phyloP scores from a whole-genome alignment of 2,888 invertebrate species.

The Acheta domesticus region DNA sequence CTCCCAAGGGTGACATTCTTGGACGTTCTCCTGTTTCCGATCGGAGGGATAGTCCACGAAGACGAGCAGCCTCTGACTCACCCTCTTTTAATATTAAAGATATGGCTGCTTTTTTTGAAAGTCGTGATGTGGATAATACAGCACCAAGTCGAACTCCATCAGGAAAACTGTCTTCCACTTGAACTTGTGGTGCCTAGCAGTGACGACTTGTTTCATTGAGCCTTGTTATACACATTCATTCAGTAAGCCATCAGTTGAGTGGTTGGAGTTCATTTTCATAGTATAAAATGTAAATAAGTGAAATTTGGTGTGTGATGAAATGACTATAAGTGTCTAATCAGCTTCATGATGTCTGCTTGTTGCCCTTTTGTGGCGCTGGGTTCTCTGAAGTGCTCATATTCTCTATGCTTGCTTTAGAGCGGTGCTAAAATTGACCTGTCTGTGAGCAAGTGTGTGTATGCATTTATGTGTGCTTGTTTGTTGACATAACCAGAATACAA shows the following conservation, averaged over 20 bases:
- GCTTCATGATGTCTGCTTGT: too few species aligned
- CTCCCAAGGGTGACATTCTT: slow-evolving; percentile 36
- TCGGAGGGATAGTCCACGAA: slow-evolving; percentile 37
- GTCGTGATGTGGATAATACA: slow-evolving; percentile 27
- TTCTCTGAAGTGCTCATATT: slow-evolving; percentile 3
- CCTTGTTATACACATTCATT: too few species aligned
- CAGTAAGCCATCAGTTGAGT: too few species aligned
- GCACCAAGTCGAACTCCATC: slow-evolving; percentile 23
- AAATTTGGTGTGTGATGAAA: not conserved
- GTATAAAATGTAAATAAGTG: not conserved
- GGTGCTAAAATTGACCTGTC: slow-evolving; percentile 6
- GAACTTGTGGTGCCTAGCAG: not conserved
- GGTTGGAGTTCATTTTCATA: too few species aligned
- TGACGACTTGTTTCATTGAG: not conserved
- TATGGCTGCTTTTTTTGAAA: slow-evolving; percentile 76
- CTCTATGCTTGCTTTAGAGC: not conserved
- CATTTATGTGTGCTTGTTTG: slow-evolving; percentile 9
- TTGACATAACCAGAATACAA: not conserved
- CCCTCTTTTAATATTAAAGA: slow-evolving; percentile 74
- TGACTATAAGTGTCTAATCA: too few species aligned
- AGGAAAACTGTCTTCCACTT: slow-evolving; percentile 28
- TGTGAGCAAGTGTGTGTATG: slow-evolving; percentile 1
- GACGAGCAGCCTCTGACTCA: slow-evolving; percentile 45
- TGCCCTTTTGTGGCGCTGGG: not conserved
- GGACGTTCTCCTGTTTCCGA: not conserved